phyloP scores from a whole-genome alignment of 2,113 vertebrate species.

The Physeter macrocephalus region DNA sequence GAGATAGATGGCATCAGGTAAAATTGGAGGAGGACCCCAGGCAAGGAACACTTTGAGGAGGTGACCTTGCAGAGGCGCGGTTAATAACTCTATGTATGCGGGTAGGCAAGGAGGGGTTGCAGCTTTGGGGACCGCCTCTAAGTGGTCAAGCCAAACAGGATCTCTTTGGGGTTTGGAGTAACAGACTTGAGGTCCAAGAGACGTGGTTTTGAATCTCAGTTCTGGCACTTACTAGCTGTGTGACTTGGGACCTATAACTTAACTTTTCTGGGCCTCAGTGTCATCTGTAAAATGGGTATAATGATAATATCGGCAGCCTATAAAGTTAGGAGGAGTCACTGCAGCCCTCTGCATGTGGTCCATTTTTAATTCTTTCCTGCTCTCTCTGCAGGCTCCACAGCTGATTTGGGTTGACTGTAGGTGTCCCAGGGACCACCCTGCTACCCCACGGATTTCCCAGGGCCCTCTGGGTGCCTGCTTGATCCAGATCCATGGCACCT shows the following conservation, averaged over 20 bases:
- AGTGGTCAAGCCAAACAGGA: background rate
- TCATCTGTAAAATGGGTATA: background rate
- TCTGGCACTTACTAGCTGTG: background rate
- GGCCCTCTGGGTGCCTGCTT: too few relatives aligned
- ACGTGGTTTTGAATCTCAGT: background rate
- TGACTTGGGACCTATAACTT: background rate
- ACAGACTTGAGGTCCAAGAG: background rate
- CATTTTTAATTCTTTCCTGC: background rate
- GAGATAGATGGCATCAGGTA: background rate
- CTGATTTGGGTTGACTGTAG: background rate
- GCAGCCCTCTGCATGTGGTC: accelerated
- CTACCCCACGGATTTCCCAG: accelerated
- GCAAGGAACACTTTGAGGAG: background rate
- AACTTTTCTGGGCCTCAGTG: background rate
- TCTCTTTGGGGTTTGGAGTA: background rate
- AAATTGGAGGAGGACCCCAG: background rate
- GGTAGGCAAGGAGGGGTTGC: background rate
- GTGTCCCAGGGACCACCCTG: too few relatives aligned
- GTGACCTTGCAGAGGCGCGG: background rate
- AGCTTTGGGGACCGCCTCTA: background rate
- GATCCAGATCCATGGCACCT: too few relatives aligned
- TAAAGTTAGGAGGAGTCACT: background rate
- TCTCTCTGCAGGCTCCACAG: background rate
- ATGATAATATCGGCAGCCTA: background rate
- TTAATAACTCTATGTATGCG: background rate